phyloP scores from a whole-genome alignment of 37 sponge, comb jelly and placozoan species.

The Beroe ovata region DNA sequence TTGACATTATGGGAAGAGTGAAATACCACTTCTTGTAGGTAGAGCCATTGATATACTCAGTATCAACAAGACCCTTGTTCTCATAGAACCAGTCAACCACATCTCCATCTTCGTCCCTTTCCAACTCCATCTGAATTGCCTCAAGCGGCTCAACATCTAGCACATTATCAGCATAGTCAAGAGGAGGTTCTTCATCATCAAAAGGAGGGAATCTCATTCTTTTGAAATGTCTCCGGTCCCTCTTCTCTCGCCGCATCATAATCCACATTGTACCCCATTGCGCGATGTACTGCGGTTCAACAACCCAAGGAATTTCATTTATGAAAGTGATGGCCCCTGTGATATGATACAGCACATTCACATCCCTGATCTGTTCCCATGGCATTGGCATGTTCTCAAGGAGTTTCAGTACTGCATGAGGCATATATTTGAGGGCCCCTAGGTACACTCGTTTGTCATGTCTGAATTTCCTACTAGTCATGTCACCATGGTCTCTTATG shows the following conservation, averaged over 20 bases:
- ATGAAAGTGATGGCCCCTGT: conserved; percentile 99
- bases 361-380: conserved; percentile 99
- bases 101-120: conserved; percentile 85
- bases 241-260: conserved; percentile 99
- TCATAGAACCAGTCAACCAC: conserved; percentile 98
- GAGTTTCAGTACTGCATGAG: conserved; percentile 97
- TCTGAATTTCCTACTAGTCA: conserved; percentile 97
- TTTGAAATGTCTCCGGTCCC: conserved; percentile 98
- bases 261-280: conserved; percentile 99
- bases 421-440: conserved; percentile 99
- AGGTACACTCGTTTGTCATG: conserved; percentile 99
- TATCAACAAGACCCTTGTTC: conserved; percentile 84
- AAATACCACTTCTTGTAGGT: conserved; percentile 93
- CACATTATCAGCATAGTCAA: conserved; percentile 98
- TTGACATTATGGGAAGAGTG: conserved; percentile 87
- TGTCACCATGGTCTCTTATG: conserved; percentile 98
- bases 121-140: conserved; percentile 98
- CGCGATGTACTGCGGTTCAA: conserved; percentile 95
- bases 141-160: conserved; percentile 99
- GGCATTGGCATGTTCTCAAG: conserved; percentile 99
- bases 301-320: conserved; percentile 98
- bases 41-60: conserved; percentile 90
- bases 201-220: conserved; percentile 99
- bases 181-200: conserved; percentile 98
- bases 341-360: conserved; percentile 94